phyloP scores from a whole-genome alignment of 2,113 vertebrate genomes.

The Drymodes brunneopygia region DNA sequence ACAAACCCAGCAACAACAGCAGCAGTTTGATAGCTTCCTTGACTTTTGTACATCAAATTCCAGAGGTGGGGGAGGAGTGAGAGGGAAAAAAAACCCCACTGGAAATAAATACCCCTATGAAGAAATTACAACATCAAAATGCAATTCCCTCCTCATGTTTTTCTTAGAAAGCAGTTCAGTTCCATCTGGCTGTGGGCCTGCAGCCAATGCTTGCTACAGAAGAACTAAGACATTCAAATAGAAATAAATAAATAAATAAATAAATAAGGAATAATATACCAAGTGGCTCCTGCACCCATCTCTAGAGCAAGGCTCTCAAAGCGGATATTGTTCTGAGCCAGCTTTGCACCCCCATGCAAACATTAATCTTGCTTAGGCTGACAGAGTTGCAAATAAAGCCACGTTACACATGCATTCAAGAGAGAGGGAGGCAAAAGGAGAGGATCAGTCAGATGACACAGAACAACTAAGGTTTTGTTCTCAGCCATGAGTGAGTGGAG shows the following conservation, averaged over 20 bases:
- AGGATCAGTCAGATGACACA: background rate
- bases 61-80: background rate
- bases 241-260: background rate
- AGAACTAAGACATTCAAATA: constrained; percentile 52
- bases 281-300: background rate
- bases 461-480: constrained; percentile 39
- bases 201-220: constrained; percentile 57
- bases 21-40: constrained; percentile 23
- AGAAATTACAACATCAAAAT: constrained; percentile 63
- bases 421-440: background rate
- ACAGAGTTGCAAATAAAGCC: background rate
- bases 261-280: background rate
- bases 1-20: background rate
- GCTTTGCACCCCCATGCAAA: background rate
- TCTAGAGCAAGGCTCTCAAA: background rate
- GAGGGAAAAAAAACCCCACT: background rate
- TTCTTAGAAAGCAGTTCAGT: constrained; percentile 73
- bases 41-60: constrained; percentile 31
- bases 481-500: background rate
- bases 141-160: constrained; percentile 60
- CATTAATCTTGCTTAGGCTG: constrained; percentile 22
- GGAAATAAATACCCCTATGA: constrained; percentile 46
- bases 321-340: background rate
- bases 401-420: background rate
- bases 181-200: constrained; percentile 58